phyloP scores from a whole-genome alignment of 2,888 invertebrate genomes.

The Leptogaster cylindrica region DNA sequence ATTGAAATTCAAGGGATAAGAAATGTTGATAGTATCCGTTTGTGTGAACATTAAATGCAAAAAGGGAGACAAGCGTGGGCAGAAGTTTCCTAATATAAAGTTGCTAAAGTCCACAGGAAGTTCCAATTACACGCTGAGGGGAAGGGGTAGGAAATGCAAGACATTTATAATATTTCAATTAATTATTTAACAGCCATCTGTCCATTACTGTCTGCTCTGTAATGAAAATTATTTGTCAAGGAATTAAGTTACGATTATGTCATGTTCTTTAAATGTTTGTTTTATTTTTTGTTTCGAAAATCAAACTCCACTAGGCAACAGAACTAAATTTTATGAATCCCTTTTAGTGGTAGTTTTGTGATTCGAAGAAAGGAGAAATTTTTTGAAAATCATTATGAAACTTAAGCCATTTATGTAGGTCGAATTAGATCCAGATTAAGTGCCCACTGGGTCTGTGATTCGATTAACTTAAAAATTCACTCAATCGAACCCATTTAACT shows the following conservation, averaged over 20 bases:
- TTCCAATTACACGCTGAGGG: no score
- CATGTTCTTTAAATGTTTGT: background rate
- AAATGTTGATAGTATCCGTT: no score
- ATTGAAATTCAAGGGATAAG: no score
- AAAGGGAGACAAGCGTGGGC: no score
- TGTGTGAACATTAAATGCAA: no score
- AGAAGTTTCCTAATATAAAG: no score
- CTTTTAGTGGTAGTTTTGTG: no score
- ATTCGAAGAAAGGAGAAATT: no score
- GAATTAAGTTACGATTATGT: background rate
- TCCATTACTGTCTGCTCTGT: background rate
- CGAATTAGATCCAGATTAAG: constrained; percentile 14
- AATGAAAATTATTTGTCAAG: background rate
- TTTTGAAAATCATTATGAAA: background rate
- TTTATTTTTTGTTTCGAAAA: background rate
- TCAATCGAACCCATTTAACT: background rate
- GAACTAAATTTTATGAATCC: background rate
- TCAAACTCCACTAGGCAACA: background rate
- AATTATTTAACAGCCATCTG: constrained; percentile 22
- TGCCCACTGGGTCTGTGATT: constrained; percentile 23
- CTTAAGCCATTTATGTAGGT: background rate
- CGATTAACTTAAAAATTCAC: constrained; percentile 25
- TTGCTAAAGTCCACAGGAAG: no score
- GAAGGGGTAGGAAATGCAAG: background rate
- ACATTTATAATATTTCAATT: constrained; percentile 21